phyloP scores from a whole-genome alignment of 2,113 vertebrate species.

The Edolisoma coerulescens region DNA sequence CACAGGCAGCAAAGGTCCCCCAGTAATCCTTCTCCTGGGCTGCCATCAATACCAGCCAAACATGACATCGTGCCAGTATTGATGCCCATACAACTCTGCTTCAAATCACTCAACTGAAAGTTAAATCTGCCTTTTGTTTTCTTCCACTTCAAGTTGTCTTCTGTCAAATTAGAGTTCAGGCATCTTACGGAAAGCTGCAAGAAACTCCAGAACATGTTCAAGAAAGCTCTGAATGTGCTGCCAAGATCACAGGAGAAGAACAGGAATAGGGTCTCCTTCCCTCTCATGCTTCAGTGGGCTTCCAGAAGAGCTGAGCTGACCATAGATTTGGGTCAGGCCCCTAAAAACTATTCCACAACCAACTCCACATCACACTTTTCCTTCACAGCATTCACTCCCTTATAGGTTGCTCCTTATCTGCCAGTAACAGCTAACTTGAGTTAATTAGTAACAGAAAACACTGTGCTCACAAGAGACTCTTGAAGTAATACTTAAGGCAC shows the following conservation, averaged over 20 bases:
- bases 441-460: neutral
- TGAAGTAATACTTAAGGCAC: neutral
- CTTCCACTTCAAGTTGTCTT: neutral
- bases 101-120: neutral
- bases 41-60: neutral
- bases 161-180: neutral
- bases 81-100: neutral
- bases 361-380: neutral
- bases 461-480: neutral
- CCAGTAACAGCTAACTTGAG: neutral
- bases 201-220: neutral
- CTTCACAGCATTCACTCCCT: neutral
- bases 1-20: neutral
- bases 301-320: neutral
- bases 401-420: neutral
- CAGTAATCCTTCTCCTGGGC: neutral
- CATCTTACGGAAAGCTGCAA: neutral
- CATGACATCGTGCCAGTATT: accelerated
- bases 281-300: neutral
- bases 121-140: neutral
- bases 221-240: neutral
- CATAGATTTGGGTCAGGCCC: neutral
- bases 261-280: neutral
- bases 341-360: neutral
- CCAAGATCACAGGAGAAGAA: neutral